These are phyloP conservation scores for Hyperoplus immaculatus DNA, from an alignment of 2,797 vertebrate genomes.

Conservation along the genomic window DNA sequence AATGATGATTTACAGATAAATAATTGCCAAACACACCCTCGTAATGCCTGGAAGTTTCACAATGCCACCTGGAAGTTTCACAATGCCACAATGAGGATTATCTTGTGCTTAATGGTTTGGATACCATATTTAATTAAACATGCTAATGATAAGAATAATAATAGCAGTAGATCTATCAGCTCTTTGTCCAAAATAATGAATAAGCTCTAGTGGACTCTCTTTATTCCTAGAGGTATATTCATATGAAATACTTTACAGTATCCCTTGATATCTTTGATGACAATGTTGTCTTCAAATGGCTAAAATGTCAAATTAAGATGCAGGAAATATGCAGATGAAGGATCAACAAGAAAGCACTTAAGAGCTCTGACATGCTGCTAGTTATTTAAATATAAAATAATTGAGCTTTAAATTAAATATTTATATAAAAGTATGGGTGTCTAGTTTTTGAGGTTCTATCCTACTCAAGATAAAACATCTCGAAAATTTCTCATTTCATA, in stretches of 20 bases:
- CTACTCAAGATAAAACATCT: slow-evolving; percentile 2
- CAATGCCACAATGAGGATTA: neutral
- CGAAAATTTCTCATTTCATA: slow-evolving; percentile 8
- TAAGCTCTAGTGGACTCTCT: too few relatives aligned
- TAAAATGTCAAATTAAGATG: neutral
- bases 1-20: slow-evolving; percentile 34
- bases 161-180: too few relatives aligned
- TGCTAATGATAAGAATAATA: slow-evolving; percentile 7
- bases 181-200: too few relatives aligned
- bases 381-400: neutral
- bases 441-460: neutral
- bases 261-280: neutral
- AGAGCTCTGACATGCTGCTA: neutral
- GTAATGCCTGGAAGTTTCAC: slow-evolving; percentile 14
- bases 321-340: neutral
- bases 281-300: neutral
- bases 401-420: neutral
- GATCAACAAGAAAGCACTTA: neutral
- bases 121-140: slow-evolving; percentile 20
- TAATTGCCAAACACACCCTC: neutral
- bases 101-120: slow-evolving; percentile 2
- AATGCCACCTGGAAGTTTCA: slow-evolving; percentile 10
- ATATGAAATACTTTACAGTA: too few relatives aligned
- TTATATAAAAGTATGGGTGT: neutral
- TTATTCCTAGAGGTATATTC: too few relatives aligned